Percentiles rank a stretch among this genome's conserved stretches.
Conservation (phyloP, 2,797 vertebrate species). For the Premnoplex brunnescens region DNA sequence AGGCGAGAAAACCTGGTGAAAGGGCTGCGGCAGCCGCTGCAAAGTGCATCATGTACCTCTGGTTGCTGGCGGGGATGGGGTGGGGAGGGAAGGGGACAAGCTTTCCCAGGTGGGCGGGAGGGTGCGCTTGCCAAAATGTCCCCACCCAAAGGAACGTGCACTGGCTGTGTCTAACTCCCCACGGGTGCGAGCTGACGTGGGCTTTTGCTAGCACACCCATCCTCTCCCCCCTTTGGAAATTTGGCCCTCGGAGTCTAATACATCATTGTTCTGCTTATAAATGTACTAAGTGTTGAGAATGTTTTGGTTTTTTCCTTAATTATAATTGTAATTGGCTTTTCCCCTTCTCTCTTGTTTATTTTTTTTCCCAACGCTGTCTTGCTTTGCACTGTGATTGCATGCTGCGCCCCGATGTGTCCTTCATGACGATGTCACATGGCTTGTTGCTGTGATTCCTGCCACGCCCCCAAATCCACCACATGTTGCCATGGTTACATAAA, state of each 20-base stretch:
- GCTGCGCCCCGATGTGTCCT: constrained; percentile 85
- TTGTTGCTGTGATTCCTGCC: constrained; percentile 90
- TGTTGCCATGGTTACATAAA: constrained; percentile 88
- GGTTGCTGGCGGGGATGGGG: constrained; percentile 45
- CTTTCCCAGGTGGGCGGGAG: constrained; percentile 51
- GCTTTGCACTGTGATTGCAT: constrained; percentile 89
- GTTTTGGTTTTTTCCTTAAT: constrained; percentile 81
- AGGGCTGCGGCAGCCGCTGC: constrained; percentile 22
- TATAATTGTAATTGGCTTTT: constrained; percentile 84
- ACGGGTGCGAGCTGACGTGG: constrained; percentile 19
- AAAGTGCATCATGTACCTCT: constrained; percentile 46
- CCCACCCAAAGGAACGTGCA: constrained; percentile 45
- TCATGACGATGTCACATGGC: constrained; percentile 90
- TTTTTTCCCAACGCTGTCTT: constrained; percentile 75
- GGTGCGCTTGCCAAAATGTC: constrained; percentile 49
- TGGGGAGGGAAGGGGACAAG: constrained; percentile 55
- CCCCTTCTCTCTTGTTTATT: constrained; percentile 79
- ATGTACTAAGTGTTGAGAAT: constrained; percentile 80
- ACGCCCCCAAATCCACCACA: constrained; percentile 80
- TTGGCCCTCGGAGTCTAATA: constrained; percentile 66
- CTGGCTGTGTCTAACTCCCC: constrained; percentile 61
- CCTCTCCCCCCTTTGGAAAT: constrained; percentile 66
- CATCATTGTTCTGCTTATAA: constrained; percentile 78
- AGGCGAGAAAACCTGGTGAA: constrained; percentile 9
- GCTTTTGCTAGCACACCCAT: constrained; percentile 50